Conservation (phyloP, 2,888 invertebrate genomes). For the Timandra comae region DNA sequence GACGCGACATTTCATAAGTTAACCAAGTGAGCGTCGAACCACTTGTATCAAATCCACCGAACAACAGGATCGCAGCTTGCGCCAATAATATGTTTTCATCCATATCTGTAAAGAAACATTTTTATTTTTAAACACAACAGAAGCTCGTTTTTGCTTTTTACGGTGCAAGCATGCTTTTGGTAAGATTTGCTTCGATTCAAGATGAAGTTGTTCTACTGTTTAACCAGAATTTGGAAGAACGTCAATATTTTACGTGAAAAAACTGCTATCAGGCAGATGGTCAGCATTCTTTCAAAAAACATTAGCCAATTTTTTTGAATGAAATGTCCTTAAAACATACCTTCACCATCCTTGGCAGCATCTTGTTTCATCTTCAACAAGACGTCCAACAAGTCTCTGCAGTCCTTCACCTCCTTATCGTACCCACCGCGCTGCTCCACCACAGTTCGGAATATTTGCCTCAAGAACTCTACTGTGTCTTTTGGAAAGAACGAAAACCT, state of each 20-base stretch:
- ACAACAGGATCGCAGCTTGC: slow-evolving; percentile 46
- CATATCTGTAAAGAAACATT: slow-evolving; percentile 31
- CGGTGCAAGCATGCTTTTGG: no score
- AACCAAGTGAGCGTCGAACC: slow-evolving; percentile 26
- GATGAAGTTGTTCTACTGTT: no score
- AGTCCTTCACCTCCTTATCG: slow-evolving; percentile 17
- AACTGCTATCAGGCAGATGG: no score
- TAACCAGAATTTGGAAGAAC: no score
- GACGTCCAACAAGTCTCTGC: slow-evolving; percentile 43
- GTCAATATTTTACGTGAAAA: no score
- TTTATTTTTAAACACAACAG: no score
- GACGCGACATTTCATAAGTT: slow-evolving; percentile 38
- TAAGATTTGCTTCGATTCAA: no score
- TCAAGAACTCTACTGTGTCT: slow-evolving; percentile 31
- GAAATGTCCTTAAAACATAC: slow-evolving; percentile 11
- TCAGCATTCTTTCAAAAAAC: no score
- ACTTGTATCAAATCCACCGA: slow-evolving; percentile 50
- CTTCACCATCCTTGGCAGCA: slow-evolving; percentile 30
- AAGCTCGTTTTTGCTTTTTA: no score
- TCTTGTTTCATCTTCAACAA: slow-evolving; percentile 43
- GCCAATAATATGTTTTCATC: slow-evolving; percentile 40
- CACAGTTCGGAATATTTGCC: slow-evolving; percentile 28
- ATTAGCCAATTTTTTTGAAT: slow-evolving; percentile 7
- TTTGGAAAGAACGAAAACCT: slow-evolving; percentile 50
- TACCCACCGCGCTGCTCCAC: slow-evolving; percentile 34